A percentile compares a stretch with the other conserved stretches of the same genome.
Evolutionary conservation across 64 coral and sea anemone genomes (phyloP).

Genomic region (Porites australiensis): DNA sequence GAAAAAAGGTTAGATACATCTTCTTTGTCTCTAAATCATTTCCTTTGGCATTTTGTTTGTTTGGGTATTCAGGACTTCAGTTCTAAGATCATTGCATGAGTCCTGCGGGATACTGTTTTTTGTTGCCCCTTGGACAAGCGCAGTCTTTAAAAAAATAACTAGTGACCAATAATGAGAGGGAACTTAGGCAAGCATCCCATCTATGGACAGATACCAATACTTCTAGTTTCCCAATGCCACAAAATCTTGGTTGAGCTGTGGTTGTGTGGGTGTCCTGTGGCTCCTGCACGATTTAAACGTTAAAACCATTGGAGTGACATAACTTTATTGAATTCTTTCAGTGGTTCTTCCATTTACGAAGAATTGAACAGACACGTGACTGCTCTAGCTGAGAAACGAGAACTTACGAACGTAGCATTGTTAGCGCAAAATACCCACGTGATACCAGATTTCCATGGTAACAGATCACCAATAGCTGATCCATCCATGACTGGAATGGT

Average conservation of each 20-base stretch:
- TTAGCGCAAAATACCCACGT: slow-evolving; percentile 82
- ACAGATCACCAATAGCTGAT: slow-evolving; percentile 93
- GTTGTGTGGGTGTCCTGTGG: no score
- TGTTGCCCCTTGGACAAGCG: no score
- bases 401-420: slow-evolving; percentile 58
- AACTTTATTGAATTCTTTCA: neutral
- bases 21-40: neutral
- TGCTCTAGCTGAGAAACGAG: slow-evolving; percentile 9
- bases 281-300: neutral
- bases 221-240: no score
- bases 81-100: no score
- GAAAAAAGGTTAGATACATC: slow-evolving; percentile 58
- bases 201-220: no score
- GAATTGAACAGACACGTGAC: slow-evolving; percentile 53
- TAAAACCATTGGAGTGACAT: neutral
- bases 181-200: no score
- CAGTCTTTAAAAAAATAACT: no score
- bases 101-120: no score
- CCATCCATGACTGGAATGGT: slow-evolving; percentile 94
- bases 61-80: neutral
- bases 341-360: slow-evolving; percentile 69
- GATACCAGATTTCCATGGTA: slow-evolving; percentile 98
- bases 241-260: no score
- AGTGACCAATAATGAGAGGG: no score
- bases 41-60: neutral